Percentiles rank a stretch among this genome's conserved stretches.
Evolutionary conservation across 2,797 vertebrate species (phyloP).

Genomic region (Clarias pachynema): DNA sequence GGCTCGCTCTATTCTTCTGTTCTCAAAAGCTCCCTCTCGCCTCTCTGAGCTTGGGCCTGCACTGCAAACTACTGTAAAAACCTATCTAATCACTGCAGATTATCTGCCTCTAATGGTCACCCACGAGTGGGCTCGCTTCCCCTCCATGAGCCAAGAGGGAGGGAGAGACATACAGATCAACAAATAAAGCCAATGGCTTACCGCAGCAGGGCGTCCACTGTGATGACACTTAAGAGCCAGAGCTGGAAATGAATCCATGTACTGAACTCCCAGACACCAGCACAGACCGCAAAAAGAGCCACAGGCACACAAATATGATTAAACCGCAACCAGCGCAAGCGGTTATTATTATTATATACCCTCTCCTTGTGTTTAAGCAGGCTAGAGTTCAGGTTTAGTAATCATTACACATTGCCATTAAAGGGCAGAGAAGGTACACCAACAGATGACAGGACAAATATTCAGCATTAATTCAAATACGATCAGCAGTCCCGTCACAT

Average conservation of each 20-base stretch:
- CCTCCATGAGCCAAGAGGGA: slow-evolving; percentile 60
- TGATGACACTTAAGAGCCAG: slow-evolving; percentile 53
- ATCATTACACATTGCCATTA: neutral
- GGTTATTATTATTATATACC: slow-evolving; percentile 37
- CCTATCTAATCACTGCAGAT: slow-evolving; percentile 78
- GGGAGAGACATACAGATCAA: slow-evolving; percentile 66
- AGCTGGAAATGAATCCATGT: slow-evolving; percentile 66
- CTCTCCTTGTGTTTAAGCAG: slow-evolving; percentile 16
- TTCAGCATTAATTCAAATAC: neutral
- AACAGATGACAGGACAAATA: slow-evolving; percentile 20
- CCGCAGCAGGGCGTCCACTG: slow-evolving; percentile 53
- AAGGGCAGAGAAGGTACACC: slow-evolving; percentile 29
- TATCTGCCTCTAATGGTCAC: slow-evolving; percentile 76
- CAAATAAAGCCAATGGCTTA: slow-evolving; percentile 72
- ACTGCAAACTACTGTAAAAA: slow-evolving; percentile 61
- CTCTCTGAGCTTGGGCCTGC: slow-evolving; percentile 44
- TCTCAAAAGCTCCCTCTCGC: slow-evolving; percentile 56
- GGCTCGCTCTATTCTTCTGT: slow-evolving; percentile 64
- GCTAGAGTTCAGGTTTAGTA: slow-evolving; percentile 26
- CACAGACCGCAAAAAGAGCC: slow-evolving; percentile 47
- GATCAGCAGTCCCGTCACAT: slow-evolving; percentile 17
- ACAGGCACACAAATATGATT: slow-evolving; percentile 44
- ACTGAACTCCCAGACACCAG: slow-evolving; percentile 65
- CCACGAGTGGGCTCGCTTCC: slow-evolving; percentile 69
- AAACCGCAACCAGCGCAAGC: slow-evolving; percentile 4